These are phyloP conservation scores for Cherax destructor DNA, from an alignment of 1,140 invertebrate genomes.

Conservation along the genomic window DNA sequence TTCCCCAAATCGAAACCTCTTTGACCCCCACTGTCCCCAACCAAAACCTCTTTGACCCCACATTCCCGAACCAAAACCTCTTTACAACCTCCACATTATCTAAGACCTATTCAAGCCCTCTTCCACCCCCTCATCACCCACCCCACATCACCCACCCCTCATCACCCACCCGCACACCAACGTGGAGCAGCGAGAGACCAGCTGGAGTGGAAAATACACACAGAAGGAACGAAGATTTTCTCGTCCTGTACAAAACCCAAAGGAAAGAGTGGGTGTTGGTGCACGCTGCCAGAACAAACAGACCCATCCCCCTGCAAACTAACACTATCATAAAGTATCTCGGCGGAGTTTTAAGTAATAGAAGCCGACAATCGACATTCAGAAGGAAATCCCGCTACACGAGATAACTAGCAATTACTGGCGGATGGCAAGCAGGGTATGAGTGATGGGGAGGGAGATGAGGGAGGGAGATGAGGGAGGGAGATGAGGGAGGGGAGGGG, in stretches of 20 bases:
- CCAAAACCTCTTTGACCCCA: too few species aligned
- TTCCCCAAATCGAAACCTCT: too few species aligned
- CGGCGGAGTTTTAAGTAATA: conserved; percentile 54
- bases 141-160: neutral
- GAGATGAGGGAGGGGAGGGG: neutral
- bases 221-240: neutral
- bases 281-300: conserved; percentile 40
- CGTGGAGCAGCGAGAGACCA: neutral
- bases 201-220: neutral
- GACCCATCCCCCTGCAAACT: conserved; percentile 46
- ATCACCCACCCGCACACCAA: neutral
- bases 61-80: neutral
- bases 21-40: too few species aligned
- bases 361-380: conserved; percentile 55
- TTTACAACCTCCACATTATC: neutral
- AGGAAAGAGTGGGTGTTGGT: neutral
- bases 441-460: conserved; percentile 8
- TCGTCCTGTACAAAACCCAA: neutral
- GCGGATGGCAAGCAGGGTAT: neutral
- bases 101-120: too few species aligned
- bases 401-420: conserved; percentile 42
- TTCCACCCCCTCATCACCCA: neutral
- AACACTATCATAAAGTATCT: conserved; percentile 53
- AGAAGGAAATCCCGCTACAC: conserved; percentile 49
- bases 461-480: neutral